Evolutionary conservation across 2,888 invertebrate genomes (phyloP), one percentile per base, ranked within the genome.

Genomic region (Stratiomys singularior): DNA sequence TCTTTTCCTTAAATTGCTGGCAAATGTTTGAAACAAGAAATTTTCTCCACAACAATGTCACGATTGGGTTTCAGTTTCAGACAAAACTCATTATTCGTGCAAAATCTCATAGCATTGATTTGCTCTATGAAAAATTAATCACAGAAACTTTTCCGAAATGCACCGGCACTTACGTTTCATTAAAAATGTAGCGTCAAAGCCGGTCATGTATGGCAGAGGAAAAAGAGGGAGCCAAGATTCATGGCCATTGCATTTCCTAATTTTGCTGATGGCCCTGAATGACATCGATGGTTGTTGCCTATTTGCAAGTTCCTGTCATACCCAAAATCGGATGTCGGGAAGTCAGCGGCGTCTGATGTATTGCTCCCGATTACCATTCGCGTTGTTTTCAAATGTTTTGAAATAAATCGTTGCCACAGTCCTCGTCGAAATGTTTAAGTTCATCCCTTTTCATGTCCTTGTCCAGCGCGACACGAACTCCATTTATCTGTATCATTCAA

Each of bases 401-500:
- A 25, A 58, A 74, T 74, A 74, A 74, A 74, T 74, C 25, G 30
- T 37, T 9, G 37, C 37, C 37, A 37, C 37, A 3, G 37, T 9
- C 37, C 5, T 74, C 15, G 25, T 18, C 21, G 44, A 47, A 69
- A 69, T 69, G 69, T 47, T n/a, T 37, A 28, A 72, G 71, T 72
- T 52, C 74, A 21, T 27, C 74, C 74, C 60, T 18, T 60, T 74
- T 58, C 58, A 74, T 74, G 74, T 74, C 74, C 58, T 56, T 74
- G 58, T 60, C 44, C 58, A 30, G 37, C 25, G 11, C 37, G 58
- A 74, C 74, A 60, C 60, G 44, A 28, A 52, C 37, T 58, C 58
- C 74, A 74, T 60, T 58, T 74, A 58, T 74, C 58, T 60, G 58
- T 18, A 58, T 37, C 44, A 37, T 30, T 52, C 56, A 72, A 74